Evolutionary conservation across 1,140 invertebrate species (phyloP).

Genomic region (Pinna nobilis): DNA sequence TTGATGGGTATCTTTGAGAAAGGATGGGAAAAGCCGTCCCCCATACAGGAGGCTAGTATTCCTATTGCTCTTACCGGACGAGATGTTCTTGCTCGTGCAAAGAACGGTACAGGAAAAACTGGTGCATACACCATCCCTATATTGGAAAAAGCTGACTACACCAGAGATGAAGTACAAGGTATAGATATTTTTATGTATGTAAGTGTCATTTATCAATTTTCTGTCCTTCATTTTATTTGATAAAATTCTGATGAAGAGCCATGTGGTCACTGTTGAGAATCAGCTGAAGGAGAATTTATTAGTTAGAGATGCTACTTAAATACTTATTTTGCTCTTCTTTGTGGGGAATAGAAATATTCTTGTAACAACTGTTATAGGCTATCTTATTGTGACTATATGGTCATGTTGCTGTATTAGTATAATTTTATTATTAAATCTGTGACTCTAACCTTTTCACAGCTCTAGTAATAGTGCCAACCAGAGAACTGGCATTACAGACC

Average conservation of each 20-base stretch:
- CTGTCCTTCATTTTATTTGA: background rate
- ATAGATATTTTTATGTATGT: conserved; percentile 18
- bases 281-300: too few species aligned
- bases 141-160: conserved; percentile 94
- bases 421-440: too few species aligned
- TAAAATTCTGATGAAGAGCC: background rate
- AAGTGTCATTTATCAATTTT: background rate
- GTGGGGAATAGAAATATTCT: too few species aligned
- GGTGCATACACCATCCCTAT: conserved; percentile 99
- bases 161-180: conserved; percentile 84
- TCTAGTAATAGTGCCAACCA: conserved; percentile 98
- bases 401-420: too few species aligned
- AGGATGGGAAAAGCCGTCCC: conserved; percentile 99
- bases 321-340: too few species aligned
- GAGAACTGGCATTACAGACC: conserved; percentile 99
- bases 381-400: too few species aligned
- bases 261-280: too few species aligned
- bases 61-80: conserved; percentile 97
- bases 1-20: conserved; percentile 99
- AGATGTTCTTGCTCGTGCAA: conserved; percentile 98
- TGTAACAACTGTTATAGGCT: too few species aligned
- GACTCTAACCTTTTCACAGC: conserved; percentile 79
- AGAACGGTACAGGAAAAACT: conserved; percentile 99
- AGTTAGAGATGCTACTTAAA: too few species aligned
- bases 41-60: conserved; percentile 95